Evolutionary conservation across 2,113 vertebrate genomes (phyloP).

Genomic region (Scopus umbretta): DNA sequence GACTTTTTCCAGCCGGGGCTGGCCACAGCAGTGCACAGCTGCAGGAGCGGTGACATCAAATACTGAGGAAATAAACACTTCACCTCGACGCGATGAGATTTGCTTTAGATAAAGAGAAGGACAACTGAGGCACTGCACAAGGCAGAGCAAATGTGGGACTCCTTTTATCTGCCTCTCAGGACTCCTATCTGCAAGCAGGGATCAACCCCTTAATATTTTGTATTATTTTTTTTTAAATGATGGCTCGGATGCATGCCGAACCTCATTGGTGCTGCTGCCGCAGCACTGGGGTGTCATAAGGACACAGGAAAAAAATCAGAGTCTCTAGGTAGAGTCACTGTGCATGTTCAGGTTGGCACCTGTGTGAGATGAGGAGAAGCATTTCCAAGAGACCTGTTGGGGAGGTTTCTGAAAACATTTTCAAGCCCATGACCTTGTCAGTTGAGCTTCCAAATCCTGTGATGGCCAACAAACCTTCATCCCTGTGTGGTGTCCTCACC

Average conservation of each 20-base stretch:
- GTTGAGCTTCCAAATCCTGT: neutral
- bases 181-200: neutral
- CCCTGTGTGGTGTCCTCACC: neutral
- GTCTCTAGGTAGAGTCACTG: neutral
- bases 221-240: neutral
- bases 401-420: neutral
- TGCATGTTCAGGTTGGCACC: neutral
- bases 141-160: neutral
- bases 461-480: neutral
- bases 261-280: neutral
- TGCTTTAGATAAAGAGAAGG: neutral
- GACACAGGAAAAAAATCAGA: neutral
- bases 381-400: neutral
- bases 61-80: neutral
- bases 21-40: neutral
- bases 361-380: neutral
- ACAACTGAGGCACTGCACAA: neutral
- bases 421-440: neutral
- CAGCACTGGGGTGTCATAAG: neutral
- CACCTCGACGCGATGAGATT: fast-evolving
- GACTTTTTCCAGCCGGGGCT: neutral
- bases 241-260: neutral
- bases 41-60: neutral
- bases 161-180: neutral
- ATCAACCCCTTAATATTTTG: neutral